phyloP scores from a whole-genome alignment of 1,140 invertebrate genomes.

The Spodoptera frugiperda region DNA sequence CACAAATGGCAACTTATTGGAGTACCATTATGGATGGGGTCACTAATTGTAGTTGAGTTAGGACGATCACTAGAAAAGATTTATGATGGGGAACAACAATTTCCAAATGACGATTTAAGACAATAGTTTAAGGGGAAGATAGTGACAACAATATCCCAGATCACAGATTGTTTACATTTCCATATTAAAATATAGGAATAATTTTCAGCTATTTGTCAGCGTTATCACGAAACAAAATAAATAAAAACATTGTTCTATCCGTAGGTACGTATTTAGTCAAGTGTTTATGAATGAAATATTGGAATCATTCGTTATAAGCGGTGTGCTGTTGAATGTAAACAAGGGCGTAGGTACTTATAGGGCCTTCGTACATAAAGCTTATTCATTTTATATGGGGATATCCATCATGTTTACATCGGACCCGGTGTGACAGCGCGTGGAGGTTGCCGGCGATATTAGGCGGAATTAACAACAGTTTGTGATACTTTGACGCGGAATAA shows the following conservation, averaged over 20 bases:
- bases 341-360: conserved; percentile 25
- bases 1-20: conserved; percentile 10
- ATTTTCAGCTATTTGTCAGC: too few relatives aligned
- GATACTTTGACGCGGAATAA: conserved; percentile 72
- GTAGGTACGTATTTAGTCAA: conserved; percentile 21
- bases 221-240: too few relatives aligned
- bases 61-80: background rate
- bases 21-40: background rate
- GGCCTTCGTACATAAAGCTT: conserved; percentile 54
- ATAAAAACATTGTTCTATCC: too few relatives aligned
- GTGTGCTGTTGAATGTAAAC: conserved; percentile 36
- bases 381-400: conserved; percentile 73
- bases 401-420: conserved; percentile 82
- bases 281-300: conserved; percentile 47
- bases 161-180: too few relatives aligned
- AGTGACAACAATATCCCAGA: too few relatives aligned
- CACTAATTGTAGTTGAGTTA: background rate
- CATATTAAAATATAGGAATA: too few relatives aligned
- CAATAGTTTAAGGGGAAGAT: too few relatives aligned
- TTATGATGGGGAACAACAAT: background rate
- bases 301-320: conserved; percentile 43
- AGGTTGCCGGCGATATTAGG: conserved; percentile 79
- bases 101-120: too few relatives aligned
- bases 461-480: conserved; percentile 79
- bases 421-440: conserved; percentile 72